These are phyloP conservation scores for Sinocyclocheilus anophthalmus DNA, from an alignment of 2,113 vertebrate genomes.

Conservation along the genomic window DNA sequence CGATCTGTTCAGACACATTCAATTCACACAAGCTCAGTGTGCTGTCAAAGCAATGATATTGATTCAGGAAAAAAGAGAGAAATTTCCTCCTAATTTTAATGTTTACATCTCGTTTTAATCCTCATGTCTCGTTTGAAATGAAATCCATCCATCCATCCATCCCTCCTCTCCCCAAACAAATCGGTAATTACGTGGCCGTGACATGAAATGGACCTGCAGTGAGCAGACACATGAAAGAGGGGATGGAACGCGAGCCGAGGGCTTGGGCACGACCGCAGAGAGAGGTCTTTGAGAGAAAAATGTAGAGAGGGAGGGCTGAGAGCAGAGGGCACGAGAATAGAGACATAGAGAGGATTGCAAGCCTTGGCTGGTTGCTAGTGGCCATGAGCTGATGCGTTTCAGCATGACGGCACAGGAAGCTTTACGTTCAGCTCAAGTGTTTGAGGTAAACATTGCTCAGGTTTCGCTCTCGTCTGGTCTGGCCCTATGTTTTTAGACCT, in stretches of 20 bases:
- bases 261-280: constrained; percentile 53
- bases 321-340: constrained; percentile 10
- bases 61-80: constrained; percentile 47
- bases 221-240: constrained; percentile 51
- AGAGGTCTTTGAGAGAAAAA: constrained; percentile 59
- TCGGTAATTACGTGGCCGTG: constrained; percentile 52
- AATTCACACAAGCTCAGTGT: constrained; percentile 55
- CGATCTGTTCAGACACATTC: constrained; percentile 57
- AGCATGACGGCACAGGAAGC: constrained; percentile 23
- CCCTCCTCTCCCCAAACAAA: constrained; percentile 44
- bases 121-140: constrained; percentile 44
- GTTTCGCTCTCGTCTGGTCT: not conserved
- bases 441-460: not conserved
- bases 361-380: constrained; percentile 42
- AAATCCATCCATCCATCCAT: constrained; percentile 39
- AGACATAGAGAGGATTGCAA: constrained; percentile 41
- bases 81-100: constrained; percentile 45
- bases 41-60: constrained; percentile 59
- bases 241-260: constrained; percentile 49
- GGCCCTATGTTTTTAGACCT: not conserved
- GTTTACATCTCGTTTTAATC: constrained; percentile 56
- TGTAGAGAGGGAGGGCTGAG: constrained; percentile 37
- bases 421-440: not conserved
- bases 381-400: constrained; percentile 43
- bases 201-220: constrained; percentile 47